Conservation (phyloP, 2,888 invertebrate genomes). For the Idaea aversata region DNA sequence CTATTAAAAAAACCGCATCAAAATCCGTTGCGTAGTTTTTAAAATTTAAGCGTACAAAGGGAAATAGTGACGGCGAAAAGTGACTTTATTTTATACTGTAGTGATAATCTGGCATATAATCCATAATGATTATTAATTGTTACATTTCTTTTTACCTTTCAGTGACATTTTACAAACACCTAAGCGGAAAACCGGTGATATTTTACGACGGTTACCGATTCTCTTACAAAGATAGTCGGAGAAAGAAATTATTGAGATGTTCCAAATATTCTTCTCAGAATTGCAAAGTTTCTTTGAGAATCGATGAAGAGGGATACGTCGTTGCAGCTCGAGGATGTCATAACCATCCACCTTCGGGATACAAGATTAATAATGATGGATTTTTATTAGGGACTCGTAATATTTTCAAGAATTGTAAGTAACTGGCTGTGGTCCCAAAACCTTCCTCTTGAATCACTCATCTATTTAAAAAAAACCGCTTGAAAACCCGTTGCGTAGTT, state of each 20-base stretch:
- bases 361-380: background rate
- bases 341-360: background rate
- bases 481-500: too few relatives aligned
- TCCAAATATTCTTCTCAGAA: background rate
- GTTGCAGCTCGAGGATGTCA: background rate
- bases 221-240: slow-evolving; percentile 3
- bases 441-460: too few relatives aligned
- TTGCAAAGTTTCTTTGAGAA: background rate
- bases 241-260: background rate
- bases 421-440: too few relatives aligned
- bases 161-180: background rate
- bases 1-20: too few relatives aligned
- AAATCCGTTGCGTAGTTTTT: too few relatives aligned
- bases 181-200: slow-evolving; percentile 1
- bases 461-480: too few relatives aligned
- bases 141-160: background rate
- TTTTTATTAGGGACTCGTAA: background rate
- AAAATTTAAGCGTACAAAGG: too few relatives aligned
- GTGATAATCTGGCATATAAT: background rate
- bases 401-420: background rate
- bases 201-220: slow-evolving; percentile 11
- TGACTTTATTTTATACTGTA: too few relatives aligned
- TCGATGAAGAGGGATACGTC: background rate
- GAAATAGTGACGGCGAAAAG: too few relatives aligned
- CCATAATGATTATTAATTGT: background rate